phyloP scores from a whole-genome alignment of 2,113 vertebrate genomes.

The Siphamia tubifer region DNA sequence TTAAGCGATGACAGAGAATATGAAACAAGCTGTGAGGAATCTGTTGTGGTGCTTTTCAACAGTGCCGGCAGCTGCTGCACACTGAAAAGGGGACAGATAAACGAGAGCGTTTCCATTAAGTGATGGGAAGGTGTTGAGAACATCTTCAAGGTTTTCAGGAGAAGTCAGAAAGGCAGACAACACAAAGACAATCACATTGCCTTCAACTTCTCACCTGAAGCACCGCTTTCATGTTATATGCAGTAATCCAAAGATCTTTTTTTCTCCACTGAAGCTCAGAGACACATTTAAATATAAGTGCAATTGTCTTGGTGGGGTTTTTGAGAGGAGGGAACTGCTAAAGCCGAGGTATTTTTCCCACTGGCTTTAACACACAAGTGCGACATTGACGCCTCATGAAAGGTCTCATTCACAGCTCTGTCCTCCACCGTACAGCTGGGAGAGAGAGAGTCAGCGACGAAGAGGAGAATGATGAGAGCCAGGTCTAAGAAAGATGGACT shows the following conservation, averaged over 20 bases:
- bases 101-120: conserved; percentile 8
- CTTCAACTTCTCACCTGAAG: neutral
- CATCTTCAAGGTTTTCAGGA: neutral
- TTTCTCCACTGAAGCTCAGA: neutral
- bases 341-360: neutral
- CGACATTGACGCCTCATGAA: conserved; percentile 36
- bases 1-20: conserved; percentile 17
- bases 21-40: conserved; percentile 12
- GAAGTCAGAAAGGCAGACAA: neutral
- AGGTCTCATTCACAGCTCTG: conserved; percentile 48
- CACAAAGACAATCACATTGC: neutral
- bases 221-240: neutral
- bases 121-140: conserved; percentile 7
- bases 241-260: neutral
- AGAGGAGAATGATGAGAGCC: neutral
- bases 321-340: neutral
- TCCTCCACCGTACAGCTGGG: conserved; percentile 34
- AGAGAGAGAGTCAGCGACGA: neutral
- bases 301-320: conserved; percentile 5
- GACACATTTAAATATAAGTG: neutral
- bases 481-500: neutral
- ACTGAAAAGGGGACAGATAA: conserved; percentile 8
- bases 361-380: conserved; percentile 51
- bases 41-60: neutral
- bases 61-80: conserved; percentile 11